A percentile compares a stretch with the other conserved stretches of the same genome.
Evolutionary conservation across 2,113 vertebrate species (phyloP).

Genomic region (Petroica traversi): DNA sequence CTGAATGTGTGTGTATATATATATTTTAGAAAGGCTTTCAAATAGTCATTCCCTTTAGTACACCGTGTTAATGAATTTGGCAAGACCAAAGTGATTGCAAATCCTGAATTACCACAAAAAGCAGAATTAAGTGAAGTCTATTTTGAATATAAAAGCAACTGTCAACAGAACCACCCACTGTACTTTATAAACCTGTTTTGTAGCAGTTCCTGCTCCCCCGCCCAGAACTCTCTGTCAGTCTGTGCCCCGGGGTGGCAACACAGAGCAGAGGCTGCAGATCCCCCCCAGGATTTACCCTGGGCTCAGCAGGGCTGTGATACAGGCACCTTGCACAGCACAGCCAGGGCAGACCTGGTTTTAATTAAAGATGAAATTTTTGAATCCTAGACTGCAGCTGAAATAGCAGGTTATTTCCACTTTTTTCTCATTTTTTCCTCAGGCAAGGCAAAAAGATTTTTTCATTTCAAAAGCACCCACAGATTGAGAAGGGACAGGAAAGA

Average conservation of each 20-base stretch:
- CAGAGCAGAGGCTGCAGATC: background rate
- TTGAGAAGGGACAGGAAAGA: background rate
- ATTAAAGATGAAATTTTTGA: background rate
- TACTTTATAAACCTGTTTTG: background rate
- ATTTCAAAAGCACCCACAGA: background rate
- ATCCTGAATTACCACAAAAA: background rate
- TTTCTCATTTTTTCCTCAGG: background rate
- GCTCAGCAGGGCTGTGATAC: background rate
- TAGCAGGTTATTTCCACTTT: background rate
- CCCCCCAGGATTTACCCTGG: rapidly evolving
- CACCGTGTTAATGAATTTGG: background rate
- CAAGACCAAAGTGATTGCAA: background rate
- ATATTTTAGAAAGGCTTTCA: background rate
- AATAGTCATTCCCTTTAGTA: background rate
- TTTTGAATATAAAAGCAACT: background rate
- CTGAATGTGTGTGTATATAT: too few species aligned
- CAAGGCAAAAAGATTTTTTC: background rate
- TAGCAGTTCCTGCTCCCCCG: background rate
- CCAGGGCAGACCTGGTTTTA: background rate
- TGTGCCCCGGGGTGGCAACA: background rate
- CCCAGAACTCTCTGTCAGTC: background rate
- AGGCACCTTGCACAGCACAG: background rate
- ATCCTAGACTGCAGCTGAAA: background rate
- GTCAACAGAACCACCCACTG: background rate
- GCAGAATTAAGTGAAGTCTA: background rate